A percentile compares a stretch with the other conserved stretches of the same genome.
These are phyloP conservation scores for Rhinichthys osculus DNA, from an alignment of 2,797 vertebrate genomes.

Conservation along the genomic window DNA sequence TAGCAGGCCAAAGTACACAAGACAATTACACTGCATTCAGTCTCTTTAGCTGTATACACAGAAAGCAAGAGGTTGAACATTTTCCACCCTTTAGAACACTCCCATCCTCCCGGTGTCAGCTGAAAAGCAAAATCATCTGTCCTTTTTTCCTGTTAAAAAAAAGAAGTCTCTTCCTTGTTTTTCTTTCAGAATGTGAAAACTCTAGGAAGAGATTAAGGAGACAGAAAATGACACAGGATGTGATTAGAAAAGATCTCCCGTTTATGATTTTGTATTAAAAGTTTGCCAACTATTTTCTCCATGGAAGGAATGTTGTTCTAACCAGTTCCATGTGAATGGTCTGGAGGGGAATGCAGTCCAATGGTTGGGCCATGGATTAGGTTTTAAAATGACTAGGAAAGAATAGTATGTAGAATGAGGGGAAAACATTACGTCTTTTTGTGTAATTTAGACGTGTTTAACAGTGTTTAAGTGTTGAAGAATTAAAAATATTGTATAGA, in stretches of 20 bases:
- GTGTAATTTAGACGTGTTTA: slow-evolving; percentile 41
- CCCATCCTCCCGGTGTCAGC: slow-evolving; percentile 52
- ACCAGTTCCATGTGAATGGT: slow-evolving; percentile 86
- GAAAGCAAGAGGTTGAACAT: slow-evolving; percentile 59
- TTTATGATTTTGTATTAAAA: slow-evolving; percentile 84
- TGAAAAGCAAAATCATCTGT: slow-evolving; percentile 54
- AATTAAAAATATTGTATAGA: slow-evolving; percentile 34
- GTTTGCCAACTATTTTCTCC: slow-evolving; percentile 82
- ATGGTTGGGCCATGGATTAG: slow-evolving; percentile 73
- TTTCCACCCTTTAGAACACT: slow-evolving; percentile 62
- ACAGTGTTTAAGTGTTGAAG: slow-evolving; percentile 35
- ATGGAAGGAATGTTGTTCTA: slow-evolving; percentile 85
- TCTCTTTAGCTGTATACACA: slow-evolving; percentile 41
- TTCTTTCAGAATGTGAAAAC: slow-evolving; percentile 63
- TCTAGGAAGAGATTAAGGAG: slow-evolving; percentile 72
- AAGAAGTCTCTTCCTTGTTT: slow-evolving; percentile 40
- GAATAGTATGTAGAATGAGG: slow-evolving; percentile 68
- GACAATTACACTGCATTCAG: slow-evolving; percentile 54
- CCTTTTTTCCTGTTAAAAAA: slow-evolving; percentile 19
- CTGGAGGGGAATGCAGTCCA: slow-evolving; percentile 75
- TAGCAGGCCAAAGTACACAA: slow-evolving; percentile 61
- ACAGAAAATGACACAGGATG: slow-evolving; percentile 78
- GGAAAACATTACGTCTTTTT: slow-evolving; percentile 62
- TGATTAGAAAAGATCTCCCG: slow-evolving; percentile 80
- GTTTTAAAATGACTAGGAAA: slow-evolving; percentile 72